Conservation (phyloP, 2,113 vertebrate species). For the Panthera leo region DNA sequence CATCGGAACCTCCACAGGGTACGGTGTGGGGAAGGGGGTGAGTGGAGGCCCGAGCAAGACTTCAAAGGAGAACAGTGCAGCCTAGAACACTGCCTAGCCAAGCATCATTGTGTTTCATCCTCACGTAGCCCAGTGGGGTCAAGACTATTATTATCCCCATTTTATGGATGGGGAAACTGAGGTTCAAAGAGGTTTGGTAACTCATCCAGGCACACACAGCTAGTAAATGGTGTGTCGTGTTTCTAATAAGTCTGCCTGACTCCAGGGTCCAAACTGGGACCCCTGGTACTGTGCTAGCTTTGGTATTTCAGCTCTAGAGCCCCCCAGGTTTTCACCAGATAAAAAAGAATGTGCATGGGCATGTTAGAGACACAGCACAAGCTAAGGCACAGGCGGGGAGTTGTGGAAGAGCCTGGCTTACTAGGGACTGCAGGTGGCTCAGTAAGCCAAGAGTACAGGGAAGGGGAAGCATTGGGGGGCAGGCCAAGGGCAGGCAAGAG, state of each 20-base stretch:
- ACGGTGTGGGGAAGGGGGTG: background rate
- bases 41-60: background rate
- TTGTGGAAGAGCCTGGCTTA: background rate
- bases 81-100: background rate
- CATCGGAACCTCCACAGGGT: background rate
- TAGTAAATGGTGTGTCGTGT: background rate
- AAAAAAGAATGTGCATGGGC: background rate
- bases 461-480: background rate
- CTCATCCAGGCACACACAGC: background rate
- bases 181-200: constrained; percentile 69
- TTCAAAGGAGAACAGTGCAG: constrained; percentile 45
- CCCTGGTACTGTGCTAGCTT: background rate
- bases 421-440: background rate
- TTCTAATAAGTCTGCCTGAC: constrained; percentile 17
- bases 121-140: background rate
- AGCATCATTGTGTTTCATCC: background rate
- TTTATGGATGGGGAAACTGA: constrained; percentile 70
- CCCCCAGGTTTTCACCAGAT: background rate
- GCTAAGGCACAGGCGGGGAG: background rate
- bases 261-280: background rate
- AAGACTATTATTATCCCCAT: constrained; percentile 63
- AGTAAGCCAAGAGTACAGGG: background rate
- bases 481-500: background rate
- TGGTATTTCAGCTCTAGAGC: background rate
- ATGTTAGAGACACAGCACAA: background rate